Evolutionary conservation across 2,797 vertebrate genomes (phyloP), one percentile per base, ranked within the genome.

Genomic region (Eptatretus atami): DNA sequence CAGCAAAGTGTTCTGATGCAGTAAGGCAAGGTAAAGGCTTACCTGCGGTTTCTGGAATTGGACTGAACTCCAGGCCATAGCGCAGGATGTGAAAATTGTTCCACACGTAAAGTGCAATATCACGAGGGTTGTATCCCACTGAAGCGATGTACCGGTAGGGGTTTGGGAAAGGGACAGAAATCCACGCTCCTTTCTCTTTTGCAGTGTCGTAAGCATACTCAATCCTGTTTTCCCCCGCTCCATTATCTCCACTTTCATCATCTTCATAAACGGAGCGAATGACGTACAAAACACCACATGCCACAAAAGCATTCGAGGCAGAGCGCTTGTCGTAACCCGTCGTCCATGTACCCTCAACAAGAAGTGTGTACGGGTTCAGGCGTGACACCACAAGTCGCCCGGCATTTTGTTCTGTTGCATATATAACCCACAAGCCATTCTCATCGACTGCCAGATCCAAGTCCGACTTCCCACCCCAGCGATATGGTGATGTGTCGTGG

Each of bases 191-290:
- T 72, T 83, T 92, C 72, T 82, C 87, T 63, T 90, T 83, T 69
- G 96, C 88, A 1, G 92, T 98, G 74, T 95, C 93, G 73, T 95
- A 98, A 69, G 94, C 84, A 67, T 98, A 98, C 76, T 98, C 92
- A n/a, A 98, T 87, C 75, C 93, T 94, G 77, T 98, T 96, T 63
- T 44, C 31, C 31, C 31, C 31, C 31, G 31, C 31, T 44, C 92
- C 92, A 0, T 87, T 94, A n/a, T 87, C 83, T 72, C 96, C 90
- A 5, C 94, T 96, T 71, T 96, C 92, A 0, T 98, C 92, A 12
- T 98, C 92, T 75, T 98, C 92, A 13, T 98, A 98, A 15, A 96
- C 90, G 1, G 83, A 84, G 72, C 87, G 92, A 24, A 98, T 81
- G 53, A 98, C 92, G 1, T 96, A 98, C 44, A 98, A 78, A 76